Evolutionary conservation across 1,140 invertebrate genomes (phyloP), one percentile per base, ranked within the genome.

Genomic region (Acromyrmex echinatior): DNA sequence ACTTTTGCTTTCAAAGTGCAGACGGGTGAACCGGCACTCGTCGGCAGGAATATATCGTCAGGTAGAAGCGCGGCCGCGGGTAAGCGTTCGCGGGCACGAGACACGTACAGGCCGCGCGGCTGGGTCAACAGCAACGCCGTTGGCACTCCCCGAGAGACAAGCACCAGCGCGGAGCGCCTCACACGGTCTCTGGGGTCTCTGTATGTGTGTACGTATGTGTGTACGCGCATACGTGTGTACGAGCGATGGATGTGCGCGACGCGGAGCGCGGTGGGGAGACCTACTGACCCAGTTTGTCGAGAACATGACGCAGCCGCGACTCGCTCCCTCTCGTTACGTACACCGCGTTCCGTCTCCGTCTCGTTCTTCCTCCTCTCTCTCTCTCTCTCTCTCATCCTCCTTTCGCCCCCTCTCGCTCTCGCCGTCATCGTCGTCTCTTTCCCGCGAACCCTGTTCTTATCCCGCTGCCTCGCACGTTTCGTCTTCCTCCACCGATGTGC

Each of bases 111-210:
- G 86, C 92, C 53, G 71, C 53, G 53, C 93, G 92, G 94, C 93
- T 94, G 93, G 94, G 94, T 95, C 94, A 95, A 95, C 94, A 95
- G 93, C 92, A 95, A 95, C 93, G 93, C 94, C 92, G 94, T 95
- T 95, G 94, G 93, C 94, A 94, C 94, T 95, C 94, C 94, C 94
- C 92, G 91, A 89, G 91, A 58, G 80, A 70, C 66, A 70, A 70
- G 82, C 53, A 80, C 91, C 91, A 88, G 81, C 31, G 31, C 31
- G 31, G 0, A 35, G 31, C 88, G n/a, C 49, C 79, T 90, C 12
- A 10, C 87, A 65, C 86, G 31, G 31, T 35, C 21, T 21, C 21
- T 21, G 31, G 6, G 31, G 81, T 86, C 82, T 77, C 2, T 2
- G 73, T 87, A 28, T 86, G 58, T 84, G 65, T 35, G 18, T n/a